A percentile compares a stretch with the other conserved stretches of the same genome.
Conservation (phyloP, 2,888 invertebrate genomes). For the Eumacrocentrus americanus region DNA sequence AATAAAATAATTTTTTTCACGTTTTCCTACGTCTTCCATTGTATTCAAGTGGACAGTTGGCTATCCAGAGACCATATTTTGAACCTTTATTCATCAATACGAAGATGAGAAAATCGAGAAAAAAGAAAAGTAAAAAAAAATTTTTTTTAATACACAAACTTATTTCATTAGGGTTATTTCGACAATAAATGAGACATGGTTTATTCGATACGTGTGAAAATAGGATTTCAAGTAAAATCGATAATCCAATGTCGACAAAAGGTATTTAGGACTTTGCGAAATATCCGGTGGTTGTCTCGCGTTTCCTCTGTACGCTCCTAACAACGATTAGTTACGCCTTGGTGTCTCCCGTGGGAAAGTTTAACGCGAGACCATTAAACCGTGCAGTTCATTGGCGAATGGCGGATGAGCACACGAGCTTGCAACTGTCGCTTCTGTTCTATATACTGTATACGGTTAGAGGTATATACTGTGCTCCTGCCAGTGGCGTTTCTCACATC, state of each 20-base stretch:
- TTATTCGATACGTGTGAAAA: background rate
- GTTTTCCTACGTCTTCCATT: too few relatives aligned
- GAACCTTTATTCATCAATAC: too few relatives aligned
- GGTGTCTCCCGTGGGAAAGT: slow-evolving; percentile 29
- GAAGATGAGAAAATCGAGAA: background rate
- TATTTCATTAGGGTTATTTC: too few relatives aligned
- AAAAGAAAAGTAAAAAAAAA: background rate
- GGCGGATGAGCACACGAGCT: slow-evolving; percentile 9
- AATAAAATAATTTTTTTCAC: background rate
- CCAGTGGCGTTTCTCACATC: too few relatives aligned
- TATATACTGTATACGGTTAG: slow-evolving; percentile 3
- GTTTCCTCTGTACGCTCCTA: slow-evolving; percentile 12
- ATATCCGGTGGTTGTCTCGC: background rate
- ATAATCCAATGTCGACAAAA: slow-evolving; percentile 6
- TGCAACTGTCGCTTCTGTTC: slow-evolving; percentile 21
- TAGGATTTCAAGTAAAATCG: background rate
- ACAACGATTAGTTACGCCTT: slow-evolving; percentile 17
- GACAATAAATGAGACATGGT: background rate
- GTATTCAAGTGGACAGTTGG: background rate
- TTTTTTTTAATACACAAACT: background rate
- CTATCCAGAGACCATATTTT: too few relatives aligned
- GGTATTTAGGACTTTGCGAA: background rate
- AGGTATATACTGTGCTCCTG: too few relatives aligned
- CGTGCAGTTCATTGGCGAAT: slow-evolving; percentile 33
- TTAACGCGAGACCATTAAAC: slow-evolving; percentile 36